Conservation (phyloP, 2,888 invertebrate species). For the Camptogramma bilineatum region DNA sequence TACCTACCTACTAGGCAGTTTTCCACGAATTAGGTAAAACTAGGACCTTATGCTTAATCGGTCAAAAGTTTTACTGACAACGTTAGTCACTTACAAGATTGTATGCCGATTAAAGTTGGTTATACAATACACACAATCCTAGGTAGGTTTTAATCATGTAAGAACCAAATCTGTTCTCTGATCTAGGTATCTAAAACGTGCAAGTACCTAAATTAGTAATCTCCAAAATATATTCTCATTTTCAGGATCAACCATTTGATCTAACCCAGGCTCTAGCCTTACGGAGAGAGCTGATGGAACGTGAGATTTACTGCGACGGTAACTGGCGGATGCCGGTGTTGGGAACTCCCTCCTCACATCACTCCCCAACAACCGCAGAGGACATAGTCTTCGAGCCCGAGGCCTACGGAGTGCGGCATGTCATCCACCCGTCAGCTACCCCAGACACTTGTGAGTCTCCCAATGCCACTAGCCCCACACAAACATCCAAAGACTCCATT, state of each 20-base stretch:
- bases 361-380: conserved; percentile 61
- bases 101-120: no score
- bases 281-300: conserved; percentile 67
- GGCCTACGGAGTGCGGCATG: conserved; percentile 62
- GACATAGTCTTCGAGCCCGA: conserved; percentile 67
- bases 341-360: conserved; percentile 67
- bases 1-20: no score
- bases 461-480: conserved; percentile 93
- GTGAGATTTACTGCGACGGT: conserved; percentile 73
- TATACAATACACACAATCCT: no score
- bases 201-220: not conserved
- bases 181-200: not conserved
- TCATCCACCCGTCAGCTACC: conserved; percentile 56
- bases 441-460: conserved; percentile 86
- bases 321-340: conserved; percentile 70
- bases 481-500: conserved; percentile 89
- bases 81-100: no score
- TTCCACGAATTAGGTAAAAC: no score
- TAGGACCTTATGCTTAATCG: no score
- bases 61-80: no score
- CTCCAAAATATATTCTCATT: not conserved
- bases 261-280: conserved; percentile 54
- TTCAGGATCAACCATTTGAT: conserved; percentile 70
- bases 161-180: not conserved
- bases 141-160: no score